Percentiles rank a stretch among this genome's conserved stretches.
Conservation (phyloP, 1,140 invertebrate genomes). For the Streblospio benedicti region DNA sequence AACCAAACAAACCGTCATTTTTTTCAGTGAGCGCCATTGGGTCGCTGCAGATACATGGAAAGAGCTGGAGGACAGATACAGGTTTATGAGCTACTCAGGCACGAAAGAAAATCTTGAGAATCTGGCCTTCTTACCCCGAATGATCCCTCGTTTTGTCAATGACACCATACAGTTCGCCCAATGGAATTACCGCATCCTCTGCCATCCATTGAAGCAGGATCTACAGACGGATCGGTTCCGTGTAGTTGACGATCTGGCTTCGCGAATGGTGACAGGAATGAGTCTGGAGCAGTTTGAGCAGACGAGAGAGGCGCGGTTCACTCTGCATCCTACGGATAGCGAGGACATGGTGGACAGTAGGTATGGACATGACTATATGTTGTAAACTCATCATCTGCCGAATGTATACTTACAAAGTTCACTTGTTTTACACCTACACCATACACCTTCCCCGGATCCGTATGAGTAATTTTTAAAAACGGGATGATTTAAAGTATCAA, state of each 20-base stretch:
- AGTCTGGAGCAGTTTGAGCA: neutral
- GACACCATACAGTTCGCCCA: slow-evolving; percentile 15
- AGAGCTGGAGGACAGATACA: slow-evolving; percentile 10
- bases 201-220: slow-evolving; percentile 28
- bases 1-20: no score
- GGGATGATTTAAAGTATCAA: no score
- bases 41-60: neutral
- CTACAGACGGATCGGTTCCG: slow-evolving; percentile 20
- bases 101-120: slow-evolving; percentile 28
- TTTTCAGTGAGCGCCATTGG: neutral
- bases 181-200: slow-evolving; percentile 25
- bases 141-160: slow-evolving; percentile 22
- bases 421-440: no score
- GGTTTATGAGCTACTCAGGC: slow-evolving; percentile 28
- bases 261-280: neutral
- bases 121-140: slow-evolving; percentile 25
- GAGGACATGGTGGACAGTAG: neutral
- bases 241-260: slow-evolving; percentile 27
- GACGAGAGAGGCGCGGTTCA: neutral
- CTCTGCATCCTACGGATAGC: neutral
- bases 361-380: no score
- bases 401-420: no score
- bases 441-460: no score
- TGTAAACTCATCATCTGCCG: no score
- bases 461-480: no score